Evolutionary conservation across 2,113 vertebrate species (phyloP), one percentile per base, ranked within the genome.

Genomic region (Mugil cephalus): DNA sequence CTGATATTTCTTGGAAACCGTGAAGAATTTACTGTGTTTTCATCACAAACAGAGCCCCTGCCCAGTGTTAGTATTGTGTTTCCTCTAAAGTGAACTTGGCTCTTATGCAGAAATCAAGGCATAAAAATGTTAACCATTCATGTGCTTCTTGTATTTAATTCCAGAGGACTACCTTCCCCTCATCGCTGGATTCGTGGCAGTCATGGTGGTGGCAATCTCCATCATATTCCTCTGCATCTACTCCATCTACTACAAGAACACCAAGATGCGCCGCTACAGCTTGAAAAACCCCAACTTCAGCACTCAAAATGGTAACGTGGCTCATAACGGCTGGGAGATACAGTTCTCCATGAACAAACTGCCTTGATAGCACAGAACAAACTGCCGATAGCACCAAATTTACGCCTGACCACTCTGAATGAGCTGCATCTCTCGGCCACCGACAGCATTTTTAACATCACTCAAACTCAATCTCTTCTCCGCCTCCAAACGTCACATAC

Each of bases 221-320:
- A 38, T 91, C 58, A 8, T 91, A 66, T 93, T 94, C 58, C 0
- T 91, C 74, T 88, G 87, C 81, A 92, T 94, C 81, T 94, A 89
- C 87, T 94, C 88, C 0, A 92, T 94, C 85, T 95, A 94, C 88
- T 94, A 94, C 88, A 94, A 93, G 87, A 93, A 93, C 88, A 93
- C 90, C 76, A 93, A 86, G 82, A 94, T 91, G 90, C 92, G 93
- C 1, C 84, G 52, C 55, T 93, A 94, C 80, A 92, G 62, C 75
- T 69, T 94, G 17, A 91, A 94, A 69, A 88, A 90, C 35, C 81
- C 86, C 40, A 93, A 89, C 69, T 78, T 84, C 24, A 82, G 24
- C 67, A 42, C 35, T 13, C 88, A 81, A 40, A 93, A 89, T 3
- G 84, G 87, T 24, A 88, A 93, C 12, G 81, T 94, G 5, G 93